These are phyloP conservation scores for Anorthoa munda DNA, from an alignment of 2,888 invertebrate genomes.

Conservation along the genomic window DNA sequence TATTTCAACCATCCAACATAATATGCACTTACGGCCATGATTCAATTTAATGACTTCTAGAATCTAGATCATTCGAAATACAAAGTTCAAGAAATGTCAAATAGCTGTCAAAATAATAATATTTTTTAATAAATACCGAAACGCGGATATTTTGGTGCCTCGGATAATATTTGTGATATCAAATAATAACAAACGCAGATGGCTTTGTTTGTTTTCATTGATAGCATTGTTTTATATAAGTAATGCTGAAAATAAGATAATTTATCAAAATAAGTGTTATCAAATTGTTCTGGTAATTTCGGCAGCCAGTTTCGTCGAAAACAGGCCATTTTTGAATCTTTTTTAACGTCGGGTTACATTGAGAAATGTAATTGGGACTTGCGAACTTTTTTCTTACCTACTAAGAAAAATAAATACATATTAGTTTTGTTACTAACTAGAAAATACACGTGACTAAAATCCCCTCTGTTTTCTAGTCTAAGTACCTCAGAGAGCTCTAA, in stretches of 20 bases:
- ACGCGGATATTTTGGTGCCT: background rate
- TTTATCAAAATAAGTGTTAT: conserved; percentile 28
- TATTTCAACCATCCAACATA: too few species aligned
- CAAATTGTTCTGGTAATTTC: conserved; percentile 25
- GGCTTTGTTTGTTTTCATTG: conserved; percentile 29
- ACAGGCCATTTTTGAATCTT: background rate
- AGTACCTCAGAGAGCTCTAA: too few species aligned
- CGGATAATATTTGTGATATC: conserved; percentile 3
- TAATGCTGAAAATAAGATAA: conserved; percentile 18
- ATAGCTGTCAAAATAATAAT: conserved; percentile 1
- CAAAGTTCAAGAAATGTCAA: conserved; percentile 7
- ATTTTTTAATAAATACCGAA: background rate
- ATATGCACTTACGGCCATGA: too few species aligned
- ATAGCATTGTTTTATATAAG: conserved; percentile 24
- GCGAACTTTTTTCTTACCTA: too few species aligned
- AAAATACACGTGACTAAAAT: too few species aligned
- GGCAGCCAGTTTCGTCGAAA: background rate
- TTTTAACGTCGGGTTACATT: background rate
- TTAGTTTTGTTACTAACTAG: too few species aligned
- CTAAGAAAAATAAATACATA: too few species aligned
- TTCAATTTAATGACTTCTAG: too few species aligned
- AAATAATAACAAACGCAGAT: conserved; percentile 5
- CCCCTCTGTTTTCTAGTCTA: too few species aligned
- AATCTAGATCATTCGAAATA: background rate
- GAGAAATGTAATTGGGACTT: too few species aligned